Percentiles rank a stretch among this genome's conserved stretches.
Evolutionary conservation across 2,888 invertebrate species (phyloP).

Genomic region (Brachyopa scutellaris): DNA sequence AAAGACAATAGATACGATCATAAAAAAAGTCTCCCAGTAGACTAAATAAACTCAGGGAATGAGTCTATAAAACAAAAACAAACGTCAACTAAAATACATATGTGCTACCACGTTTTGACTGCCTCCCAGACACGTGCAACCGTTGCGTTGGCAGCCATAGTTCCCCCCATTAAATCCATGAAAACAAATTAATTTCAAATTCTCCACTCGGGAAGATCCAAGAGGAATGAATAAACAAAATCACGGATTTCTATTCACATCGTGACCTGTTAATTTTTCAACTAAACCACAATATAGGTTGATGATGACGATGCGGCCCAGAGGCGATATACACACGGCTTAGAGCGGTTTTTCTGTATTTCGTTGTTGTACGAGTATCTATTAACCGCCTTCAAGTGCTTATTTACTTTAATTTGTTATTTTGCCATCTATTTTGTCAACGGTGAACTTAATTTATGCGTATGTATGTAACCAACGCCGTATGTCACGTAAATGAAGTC

Average conservation of each 20-base stretch:
- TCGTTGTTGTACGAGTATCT: too few species aligned
- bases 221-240: constrained; percentile 34
- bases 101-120: background rate
- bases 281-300: constrained; percentile 34
- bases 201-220: constrained; percentile 21
- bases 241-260: constrained; percentile 41
- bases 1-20: too few species aligned
- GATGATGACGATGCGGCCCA: constrained; percentile 2
- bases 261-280: constrained; percentile 55
- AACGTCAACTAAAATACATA: too few species aligned
- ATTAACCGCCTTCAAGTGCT: constrained; percentile 16
- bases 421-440: constrained; percentile 25
- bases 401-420: constrained; percentile 12
- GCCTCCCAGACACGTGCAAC: constrained; percentile 9
- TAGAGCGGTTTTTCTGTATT: constrained; percentile 4
- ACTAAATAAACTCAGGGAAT: too few species aligned
- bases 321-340: constrained; percentile 7
- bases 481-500: constrained; percentile 70
- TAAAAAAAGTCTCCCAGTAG: too few species aligned
- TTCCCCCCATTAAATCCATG: constrained; percentile 17
- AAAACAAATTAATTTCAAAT: constrained; percentile 41
- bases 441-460: constrained; percentile 46
- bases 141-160: background rate
- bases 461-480: background rate
- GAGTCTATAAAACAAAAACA: too few species aligned